Conservation (phyloP, 2,797 vertebrate species). For the Hephaestus fuliginosus region DNA sequence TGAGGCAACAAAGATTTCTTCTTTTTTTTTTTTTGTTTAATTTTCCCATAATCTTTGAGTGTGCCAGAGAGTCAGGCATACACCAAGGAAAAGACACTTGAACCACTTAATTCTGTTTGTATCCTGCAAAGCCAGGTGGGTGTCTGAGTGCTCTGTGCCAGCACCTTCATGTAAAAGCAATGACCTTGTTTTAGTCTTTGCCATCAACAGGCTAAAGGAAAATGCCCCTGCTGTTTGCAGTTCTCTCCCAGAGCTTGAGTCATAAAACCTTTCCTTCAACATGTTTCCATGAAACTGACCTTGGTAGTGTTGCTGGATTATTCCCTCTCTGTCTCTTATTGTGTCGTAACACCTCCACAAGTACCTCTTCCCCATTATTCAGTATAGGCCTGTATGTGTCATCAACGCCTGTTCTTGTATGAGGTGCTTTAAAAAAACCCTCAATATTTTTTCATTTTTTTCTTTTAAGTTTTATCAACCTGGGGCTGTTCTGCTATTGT, state of each 20-base stretch:
- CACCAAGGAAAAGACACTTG: too few species aligned
- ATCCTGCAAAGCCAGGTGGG: background rate
- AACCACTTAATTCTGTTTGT: background rate
- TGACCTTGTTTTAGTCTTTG: slow-evolving; percentile 5
- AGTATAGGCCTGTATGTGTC: too few species aligned
- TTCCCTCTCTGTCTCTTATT: background rate
- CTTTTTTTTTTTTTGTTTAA: background rate
- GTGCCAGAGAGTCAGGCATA: background rate
- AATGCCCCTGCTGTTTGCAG: background rate
- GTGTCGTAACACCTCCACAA: background rate
- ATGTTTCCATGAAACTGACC: background rate
- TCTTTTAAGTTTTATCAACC: too few species aligned
- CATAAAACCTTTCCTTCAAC: background rate
- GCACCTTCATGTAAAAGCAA: background rate
- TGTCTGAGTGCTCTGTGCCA: slow-evolving; percentile 2
- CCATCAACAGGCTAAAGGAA: background rate
- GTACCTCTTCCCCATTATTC: background rate
- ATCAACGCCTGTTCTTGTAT: background rate
- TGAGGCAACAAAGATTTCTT: background rate
- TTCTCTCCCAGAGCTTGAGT: background rate
- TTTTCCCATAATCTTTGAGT: background rate
- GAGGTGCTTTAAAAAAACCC: background rate
- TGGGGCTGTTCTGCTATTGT: too few species aligned
- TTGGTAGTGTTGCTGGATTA: background rate
- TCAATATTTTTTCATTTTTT: too few species aligned